Percentiles rank a stretch among this genome's conserved stretches.
Evolutionary conservation across 2,113 vertebrate species (phyloP).

Genomic region (Toxotes chatareus): DNA sequence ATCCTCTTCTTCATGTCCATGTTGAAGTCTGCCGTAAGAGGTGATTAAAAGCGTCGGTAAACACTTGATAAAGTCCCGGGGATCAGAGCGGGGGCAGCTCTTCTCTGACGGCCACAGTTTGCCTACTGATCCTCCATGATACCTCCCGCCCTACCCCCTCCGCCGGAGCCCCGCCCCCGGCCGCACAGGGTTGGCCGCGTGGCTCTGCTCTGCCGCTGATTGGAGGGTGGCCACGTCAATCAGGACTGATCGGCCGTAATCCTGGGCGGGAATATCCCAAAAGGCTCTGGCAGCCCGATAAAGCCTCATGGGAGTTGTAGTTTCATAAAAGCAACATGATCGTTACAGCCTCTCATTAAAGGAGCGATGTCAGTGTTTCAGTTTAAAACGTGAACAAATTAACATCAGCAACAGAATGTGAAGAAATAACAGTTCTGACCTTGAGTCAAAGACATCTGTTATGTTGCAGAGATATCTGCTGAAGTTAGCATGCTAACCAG

Average conservation of each 20-base stretch:
- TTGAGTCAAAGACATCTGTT: too few relatives aligned
- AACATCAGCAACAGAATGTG: too few relatives aligned
- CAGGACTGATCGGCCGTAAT: slow-evolving; percentile 53
- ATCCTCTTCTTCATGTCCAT: slow-evolving; percentile 94
- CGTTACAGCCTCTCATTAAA: neutral
- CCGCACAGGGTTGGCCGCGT: slow-evolving; percentile 72
- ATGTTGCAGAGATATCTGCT: too few relatives aligned
- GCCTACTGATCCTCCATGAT: slow-evolving; percentile 95
- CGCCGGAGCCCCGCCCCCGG: slow-evolving; percentile 78
- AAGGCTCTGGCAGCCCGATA: neutral
- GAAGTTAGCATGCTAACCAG: too few relatives aligned
- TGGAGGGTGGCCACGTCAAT: slow-evolving; percentile 55
- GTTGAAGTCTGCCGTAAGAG: neutral
- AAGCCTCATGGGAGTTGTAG: slow-evolving; percentile 46
- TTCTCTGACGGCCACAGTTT: slow-evolving; percentile 87
- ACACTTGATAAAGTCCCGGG: slow-evolving; percentile 59
- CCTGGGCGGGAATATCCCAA: slow-evolving; percentile 25
- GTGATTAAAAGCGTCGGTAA: slow-evolving; percentile 11
- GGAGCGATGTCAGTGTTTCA: too few relatives aligned
- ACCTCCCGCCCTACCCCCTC: slow-evolving; percentile 88
- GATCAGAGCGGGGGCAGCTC: slow-evolving; percentile 67
- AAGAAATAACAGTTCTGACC: too few relatives aligned
- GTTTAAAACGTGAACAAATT: too few relatives aligned
- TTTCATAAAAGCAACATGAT: neutral
- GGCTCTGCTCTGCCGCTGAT: slow-evolving; percentile 26